Evolutionary conservation across 37 sponge, comb jelly and placozoan species (phyloP).

Genomic region (Geodia barretti): DNA sequence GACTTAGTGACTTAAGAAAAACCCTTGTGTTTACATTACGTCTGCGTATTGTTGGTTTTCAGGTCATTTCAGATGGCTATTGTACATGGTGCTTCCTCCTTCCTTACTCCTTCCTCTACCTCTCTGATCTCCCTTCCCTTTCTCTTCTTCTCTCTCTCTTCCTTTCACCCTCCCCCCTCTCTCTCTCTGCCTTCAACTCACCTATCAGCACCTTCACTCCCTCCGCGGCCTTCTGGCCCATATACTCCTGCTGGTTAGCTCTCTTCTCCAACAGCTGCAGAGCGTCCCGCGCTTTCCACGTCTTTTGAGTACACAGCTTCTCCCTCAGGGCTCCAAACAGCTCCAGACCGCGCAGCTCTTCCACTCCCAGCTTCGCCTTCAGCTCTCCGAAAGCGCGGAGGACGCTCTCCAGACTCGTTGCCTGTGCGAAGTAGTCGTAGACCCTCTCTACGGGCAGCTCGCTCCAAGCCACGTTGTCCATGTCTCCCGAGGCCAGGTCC

Average conservation of each 20-base stretch:
- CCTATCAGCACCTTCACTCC: conserved; percentile 25
- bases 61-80: too few relatives aligned
- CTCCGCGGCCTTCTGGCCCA: conserved; percentile 40
- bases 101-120: too few relatives aligned
- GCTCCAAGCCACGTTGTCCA: background rate
- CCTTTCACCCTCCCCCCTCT: too few relatives aligned
- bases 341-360: conserved; percentile 23
- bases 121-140: too few relatives aligned
- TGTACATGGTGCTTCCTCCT: too few relatives aligned
- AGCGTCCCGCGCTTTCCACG: conserved; percentile 73
- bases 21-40: too few relatives aligned
- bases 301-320: conserved; percentile 42
- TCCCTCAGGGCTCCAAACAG: conserved; percentile 50
- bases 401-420: background rate
- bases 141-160: too few relatives aligned
- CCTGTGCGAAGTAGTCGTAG: conserved; percentile 42
- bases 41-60: too few relatives aligned
- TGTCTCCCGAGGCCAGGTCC: background rate
- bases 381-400: conserved; percentile 22
- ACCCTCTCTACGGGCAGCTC: conserved; percentile 19
- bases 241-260: conserved; percentile 61
- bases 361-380: conserved; percentile 29
- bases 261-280: conserved; percentile 69
- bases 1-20: too few relatives aligned
- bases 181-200: too few relatives aligned